A percentile compares a stretch with the other conserved stretches of the same genome.
Conservation (phyloP, 2,888 invertebrate species). For the Ophion slaviceki region DNA sequence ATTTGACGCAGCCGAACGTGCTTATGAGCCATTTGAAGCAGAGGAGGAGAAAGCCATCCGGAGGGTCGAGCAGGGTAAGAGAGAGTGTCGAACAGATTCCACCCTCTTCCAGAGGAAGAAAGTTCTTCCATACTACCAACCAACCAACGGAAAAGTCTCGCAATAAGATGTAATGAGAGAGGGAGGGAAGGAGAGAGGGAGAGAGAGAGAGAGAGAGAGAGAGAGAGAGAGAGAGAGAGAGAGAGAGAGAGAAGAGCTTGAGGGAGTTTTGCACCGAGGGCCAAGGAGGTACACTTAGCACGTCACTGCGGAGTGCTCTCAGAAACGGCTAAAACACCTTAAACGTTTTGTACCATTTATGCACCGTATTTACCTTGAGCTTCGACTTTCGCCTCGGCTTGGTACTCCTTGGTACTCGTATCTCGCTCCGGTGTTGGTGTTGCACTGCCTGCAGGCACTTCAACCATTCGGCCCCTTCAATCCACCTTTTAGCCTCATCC, state of each 20-base stretch:
- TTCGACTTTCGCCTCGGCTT: slow-evolving; percentile 59
- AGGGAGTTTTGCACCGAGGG: slow-evolving; percentile 40
- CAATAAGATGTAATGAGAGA: slow-evolving; percentile 73
- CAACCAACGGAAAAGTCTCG: slow-evolving; percentile 67
- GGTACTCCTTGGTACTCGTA: slow-evolving; percentile 4
- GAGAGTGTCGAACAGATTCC: slow-evolving; percentile 26
- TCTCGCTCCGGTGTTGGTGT: slow-evolving; percentile 38
- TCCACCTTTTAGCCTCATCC: slow-evolving; percentile 56
- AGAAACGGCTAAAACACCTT: slow-evolving; percentile 75
- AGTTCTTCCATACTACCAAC: slow-evolving; percentile 69
- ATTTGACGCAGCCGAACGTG: slow-evolving; percentile 21
- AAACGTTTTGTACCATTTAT: slow-evolving; percentile 77
- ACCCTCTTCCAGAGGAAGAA: slow-evolving; percentile 27
- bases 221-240: slow-evolving; percentile 36
- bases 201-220: slow-evolving; percentile 23
- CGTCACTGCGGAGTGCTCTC: slow-evolving; percentile 72
- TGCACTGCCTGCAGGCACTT: slow-evolving; percentile 52
- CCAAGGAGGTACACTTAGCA: slow-evolving; percentile 74
- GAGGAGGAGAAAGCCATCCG: slow-evolving; percentile 14
- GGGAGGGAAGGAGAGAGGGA: slow-evolving; percentile 28
- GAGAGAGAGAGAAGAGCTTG: slow-evolving; percentile 6
- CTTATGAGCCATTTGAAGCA: slow-evolving; percentile 10
- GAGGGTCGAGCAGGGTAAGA: slow-evolving; percentile 22
- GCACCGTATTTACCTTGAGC: slow-evolving; percentile 73
- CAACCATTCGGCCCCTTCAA: slow-evolving; percentile 41